These are phyloP conservation scores for Ahaetulla prasina DNA, from an alignment of 2,113 vertebrate species.

Conservation along the genomic window DNA sequence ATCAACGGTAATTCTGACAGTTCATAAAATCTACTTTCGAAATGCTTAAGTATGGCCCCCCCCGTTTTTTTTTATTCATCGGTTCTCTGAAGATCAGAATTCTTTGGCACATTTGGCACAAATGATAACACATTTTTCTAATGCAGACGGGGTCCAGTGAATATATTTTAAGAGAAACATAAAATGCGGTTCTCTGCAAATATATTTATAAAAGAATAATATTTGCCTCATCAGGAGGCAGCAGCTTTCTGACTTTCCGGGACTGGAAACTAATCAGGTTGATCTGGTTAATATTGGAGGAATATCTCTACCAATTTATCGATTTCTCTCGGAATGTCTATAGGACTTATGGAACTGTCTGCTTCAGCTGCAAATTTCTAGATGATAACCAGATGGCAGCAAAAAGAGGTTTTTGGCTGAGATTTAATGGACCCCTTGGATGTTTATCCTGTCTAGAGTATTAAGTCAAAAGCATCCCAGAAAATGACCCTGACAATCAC, in stretches of 20 bases:
- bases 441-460: neutral
- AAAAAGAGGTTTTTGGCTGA: neutral
- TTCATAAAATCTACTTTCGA: neutral
- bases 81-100: neutral
- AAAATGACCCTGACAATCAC: neutral
- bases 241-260: neutral
- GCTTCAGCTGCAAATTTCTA: neutral
- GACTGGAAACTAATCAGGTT: neutral
- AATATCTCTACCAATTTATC: neutral
- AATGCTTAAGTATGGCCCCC: neutral
- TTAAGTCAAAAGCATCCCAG: neutral
- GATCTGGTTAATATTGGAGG: neutral
- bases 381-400: neutral
- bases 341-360: neutral
- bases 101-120: neutral
- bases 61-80: neutral
- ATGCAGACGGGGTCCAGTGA: neutral
- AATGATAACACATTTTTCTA: neutral
- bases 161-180: neutral
- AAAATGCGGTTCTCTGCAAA: neutral
- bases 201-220: neutral
- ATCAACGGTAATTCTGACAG: neutral
- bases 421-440: neutral
- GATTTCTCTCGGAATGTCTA: neutral
- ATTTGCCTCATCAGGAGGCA: neutral